phyloP scores from a whole-genome alignment of 2,797 vertebrate genomes.

The Hypotaenidia philippensis region DNA sequence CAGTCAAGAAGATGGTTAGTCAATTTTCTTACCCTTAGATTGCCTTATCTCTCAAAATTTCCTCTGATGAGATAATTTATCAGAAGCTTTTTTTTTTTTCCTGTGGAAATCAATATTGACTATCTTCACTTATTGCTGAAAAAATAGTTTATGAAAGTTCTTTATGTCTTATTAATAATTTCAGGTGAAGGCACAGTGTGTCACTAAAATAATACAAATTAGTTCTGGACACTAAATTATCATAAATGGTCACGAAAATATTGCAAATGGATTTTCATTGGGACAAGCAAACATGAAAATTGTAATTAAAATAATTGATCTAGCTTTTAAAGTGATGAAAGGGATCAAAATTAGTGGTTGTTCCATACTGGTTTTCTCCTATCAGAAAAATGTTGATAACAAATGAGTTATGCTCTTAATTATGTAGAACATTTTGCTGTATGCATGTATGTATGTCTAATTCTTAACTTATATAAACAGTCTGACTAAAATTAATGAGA shows the following conservation, averaged over 20 bases:
- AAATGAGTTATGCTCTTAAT: background rate
- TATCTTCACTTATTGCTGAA: background rate
- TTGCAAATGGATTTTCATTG: background rate
- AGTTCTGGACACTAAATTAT: background rate
- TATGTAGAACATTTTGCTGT: background rate
- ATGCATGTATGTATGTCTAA: accelerated
- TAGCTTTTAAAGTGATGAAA: background rate
- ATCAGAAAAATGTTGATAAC: background rate
- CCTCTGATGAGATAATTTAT: background rate
- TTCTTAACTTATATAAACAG: background rate
- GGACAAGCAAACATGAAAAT: background rate
- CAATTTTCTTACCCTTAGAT: background rate
- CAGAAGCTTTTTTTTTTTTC: background rate
- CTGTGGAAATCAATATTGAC: background rate
- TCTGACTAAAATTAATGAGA: background rate
- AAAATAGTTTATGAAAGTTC: slow-evolving; percentile 2
- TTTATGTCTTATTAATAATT: background rate
- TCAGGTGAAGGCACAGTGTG: background rate
- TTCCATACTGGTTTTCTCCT: background rate
- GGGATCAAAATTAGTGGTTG: background rate
- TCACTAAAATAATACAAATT: background rate
- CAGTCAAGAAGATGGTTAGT: background rate
- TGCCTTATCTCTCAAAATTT: background rate
- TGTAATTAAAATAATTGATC: background rate
- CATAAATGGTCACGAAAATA: background rate